Conservation (phyloP, 2,113 vertebrate species). For the Ageneiosus marmoratus region DNA sequence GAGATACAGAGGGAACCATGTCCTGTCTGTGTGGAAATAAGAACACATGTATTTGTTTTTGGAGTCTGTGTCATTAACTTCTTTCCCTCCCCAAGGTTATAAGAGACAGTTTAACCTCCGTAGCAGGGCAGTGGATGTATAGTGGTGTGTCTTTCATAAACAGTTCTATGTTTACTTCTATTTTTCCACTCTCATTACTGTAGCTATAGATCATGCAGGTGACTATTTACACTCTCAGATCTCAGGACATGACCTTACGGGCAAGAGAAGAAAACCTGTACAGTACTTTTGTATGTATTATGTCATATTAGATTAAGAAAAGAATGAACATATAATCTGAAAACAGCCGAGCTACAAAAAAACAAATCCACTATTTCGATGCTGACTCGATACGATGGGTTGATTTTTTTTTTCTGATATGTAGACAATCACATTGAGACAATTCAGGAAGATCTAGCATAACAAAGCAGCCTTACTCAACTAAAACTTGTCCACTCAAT, state of each 20-base stretch:
- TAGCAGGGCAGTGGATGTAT: background rate
- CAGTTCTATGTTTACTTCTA: conserved; percentile 7
- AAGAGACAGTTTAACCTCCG: background rate
- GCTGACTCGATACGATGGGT: background rate
- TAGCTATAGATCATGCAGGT: conserved; percentile 16
- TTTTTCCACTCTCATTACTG: background rate
- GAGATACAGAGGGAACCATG: conserved; percentile 81
- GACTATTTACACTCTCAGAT: conserved; percentile 13
- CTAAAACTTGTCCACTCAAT: background rate
- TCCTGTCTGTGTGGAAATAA: conserved; percentile 70
- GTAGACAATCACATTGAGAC: too few species aligned
- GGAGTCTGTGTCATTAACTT: background rate
- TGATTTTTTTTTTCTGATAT: too few species aligned
- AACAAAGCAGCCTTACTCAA: background rate
- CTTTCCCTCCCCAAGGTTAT: conserved; percentile 22
- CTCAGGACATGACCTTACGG: background rate
- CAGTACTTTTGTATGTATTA: background rate
- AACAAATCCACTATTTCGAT: too few species aligned
- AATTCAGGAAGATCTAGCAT: background rate
- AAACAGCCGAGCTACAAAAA: background rate
- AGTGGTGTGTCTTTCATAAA: conserved; percentile 38
- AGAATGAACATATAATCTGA: background rate
- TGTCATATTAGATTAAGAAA: background rate
- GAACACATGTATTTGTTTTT: background rate
- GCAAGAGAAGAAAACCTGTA: background rate